Conservation (phyloP, 2,888 invertebrate genomes). For the Agrochola lota region DNA sequence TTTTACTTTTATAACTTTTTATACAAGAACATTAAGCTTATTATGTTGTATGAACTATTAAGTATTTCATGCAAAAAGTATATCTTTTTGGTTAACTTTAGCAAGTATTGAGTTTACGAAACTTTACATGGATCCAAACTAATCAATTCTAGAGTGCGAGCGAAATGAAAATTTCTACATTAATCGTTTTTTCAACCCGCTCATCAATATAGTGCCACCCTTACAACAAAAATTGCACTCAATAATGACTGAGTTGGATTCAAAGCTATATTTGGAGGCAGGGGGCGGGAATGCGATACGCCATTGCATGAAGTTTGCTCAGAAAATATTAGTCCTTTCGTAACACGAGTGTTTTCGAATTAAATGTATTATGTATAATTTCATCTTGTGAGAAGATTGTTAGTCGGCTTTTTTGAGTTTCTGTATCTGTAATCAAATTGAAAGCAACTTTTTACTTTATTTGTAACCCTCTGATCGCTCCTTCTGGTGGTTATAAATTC, state of each 20-base stretch:
- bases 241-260: constrained; percentile 60
- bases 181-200: constrained; percentile 22
- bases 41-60: background rate
- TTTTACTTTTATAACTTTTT: no score
- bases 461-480: no score
- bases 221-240: constrained; percentile 48
- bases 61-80: background rate
- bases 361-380: constrained; percentile 45
- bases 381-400: constrained; percentile 39
- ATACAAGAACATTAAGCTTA: background rate
- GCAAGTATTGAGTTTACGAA: background rate
- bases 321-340: constrained; percentile 40
- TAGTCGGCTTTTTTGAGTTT: constrained; percentile 5
- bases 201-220: constrained; percentile 30
- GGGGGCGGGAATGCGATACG: constrained; percentile 62
- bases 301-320: constrained; percentile 44
- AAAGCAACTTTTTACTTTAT: background rate
- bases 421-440: constrained; percentile 22
- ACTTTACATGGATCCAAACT: background rate
- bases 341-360: constrained; percentile 38
- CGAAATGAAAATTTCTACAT: background rate
- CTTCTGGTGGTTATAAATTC: background rate
- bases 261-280: constrained; percentile 56
- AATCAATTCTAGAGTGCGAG: background rate
- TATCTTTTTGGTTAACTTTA: background rate